Evolutionary conservation across 1,140 invertebrate genomes (phyloP).

Genomic region (Macrotrachela quadricornifera): DNA sequence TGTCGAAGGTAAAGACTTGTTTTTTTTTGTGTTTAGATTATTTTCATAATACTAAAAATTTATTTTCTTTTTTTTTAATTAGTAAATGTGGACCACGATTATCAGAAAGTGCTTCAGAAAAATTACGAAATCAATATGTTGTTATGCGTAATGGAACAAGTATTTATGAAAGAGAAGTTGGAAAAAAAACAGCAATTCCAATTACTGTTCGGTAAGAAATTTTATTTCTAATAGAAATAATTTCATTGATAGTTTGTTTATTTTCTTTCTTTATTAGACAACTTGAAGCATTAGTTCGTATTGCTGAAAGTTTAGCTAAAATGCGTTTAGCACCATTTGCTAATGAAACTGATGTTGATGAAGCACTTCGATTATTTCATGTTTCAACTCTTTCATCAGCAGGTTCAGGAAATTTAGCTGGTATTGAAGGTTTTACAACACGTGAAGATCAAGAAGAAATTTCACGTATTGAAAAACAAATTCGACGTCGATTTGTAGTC

Average conservation of each 20-base stretch:
- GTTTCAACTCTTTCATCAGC: slow-evolving; percentile 92
- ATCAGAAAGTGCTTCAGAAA: slow-evolving; percentile 60
- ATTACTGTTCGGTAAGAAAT: slow-evolving; percentile 74
- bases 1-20: slow-evolving; percentile 47
- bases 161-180: slow-evolving; percentile 53
- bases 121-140: slow-evolving; percentile 81
- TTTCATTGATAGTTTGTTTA: no score
- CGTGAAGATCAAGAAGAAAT: slow-evolving; percentile 77
- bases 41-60: not conserved
- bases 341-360: slow-evolving; percentile 70
- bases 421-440: slow-evolving; percentile 83
- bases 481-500: slow-evolving; percentile 79
- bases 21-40: not conserved
- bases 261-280: slow-evolving; percentile 41
- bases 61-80: not conserved
- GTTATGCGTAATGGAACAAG: slow-evolving; percentile 65
- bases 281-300: slow-evolving; percentile 82
- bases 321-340: slow-evolving; percentile 88
- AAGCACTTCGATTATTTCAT: slow-evolving; percentile 91
- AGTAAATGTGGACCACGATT: slow-evolving; percentile 64
- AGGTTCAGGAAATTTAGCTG: slow-evolving; percentile 63
- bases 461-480: slow-evolving; percentile 67
- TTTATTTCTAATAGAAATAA: no score
- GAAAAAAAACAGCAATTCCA: slow-evolving; percentile 59
- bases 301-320: slow-evolving; percentile 87